Conservation (phyloP, 2,888 invertebrate species). For the Ferdinandea cuprea region DNA sequence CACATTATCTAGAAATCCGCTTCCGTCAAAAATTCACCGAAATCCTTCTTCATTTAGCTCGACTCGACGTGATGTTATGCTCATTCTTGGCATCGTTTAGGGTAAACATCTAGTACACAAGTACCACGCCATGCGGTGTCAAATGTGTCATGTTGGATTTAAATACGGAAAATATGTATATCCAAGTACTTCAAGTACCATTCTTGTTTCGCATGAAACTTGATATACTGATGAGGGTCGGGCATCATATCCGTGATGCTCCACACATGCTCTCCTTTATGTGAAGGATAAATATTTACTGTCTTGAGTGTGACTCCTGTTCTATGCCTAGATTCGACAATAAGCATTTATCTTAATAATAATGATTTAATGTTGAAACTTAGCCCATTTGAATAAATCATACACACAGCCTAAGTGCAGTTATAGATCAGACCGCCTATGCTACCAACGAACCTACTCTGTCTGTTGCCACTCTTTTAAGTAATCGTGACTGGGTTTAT, state of each 20-base stretch:
- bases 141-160: constrained; percentile 15
- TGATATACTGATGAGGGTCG: background rate
- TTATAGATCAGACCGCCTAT: background rate
- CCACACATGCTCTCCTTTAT: background rate
- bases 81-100: constrained; percentile 4
- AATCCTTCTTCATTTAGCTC: background rate
- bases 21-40: background rate
- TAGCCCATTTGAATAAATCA: background rate
- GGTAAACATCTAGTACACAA: background rate
- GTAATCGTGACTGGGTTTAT: background rate
- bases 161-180: constrained; percentile 21
- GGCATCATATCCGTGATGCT: background rate
- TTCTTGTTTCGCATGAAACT: constrained; percentile 23
- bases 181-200: background rate
- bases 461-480: background rate
- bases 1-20: background rate
- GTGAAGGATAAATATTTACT: constrained; percentile 35
- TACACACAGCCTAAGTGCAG: background rate
- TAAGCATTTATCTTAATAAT: constrained; percentile 16
- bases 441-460: background rate
- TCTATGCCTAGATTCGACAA: background rate
- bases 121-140: background rate
- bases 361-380: constrained; percentile 11
- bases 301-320: background rate
- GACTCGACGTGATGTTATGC: constrained; percentile 20